Evolutionary conservation across 2,797 vertebrate genomes (phyloP), one percentile per base, ranked within the genome.

Genomic region (Percopsis omiscomaycus): DNA sequence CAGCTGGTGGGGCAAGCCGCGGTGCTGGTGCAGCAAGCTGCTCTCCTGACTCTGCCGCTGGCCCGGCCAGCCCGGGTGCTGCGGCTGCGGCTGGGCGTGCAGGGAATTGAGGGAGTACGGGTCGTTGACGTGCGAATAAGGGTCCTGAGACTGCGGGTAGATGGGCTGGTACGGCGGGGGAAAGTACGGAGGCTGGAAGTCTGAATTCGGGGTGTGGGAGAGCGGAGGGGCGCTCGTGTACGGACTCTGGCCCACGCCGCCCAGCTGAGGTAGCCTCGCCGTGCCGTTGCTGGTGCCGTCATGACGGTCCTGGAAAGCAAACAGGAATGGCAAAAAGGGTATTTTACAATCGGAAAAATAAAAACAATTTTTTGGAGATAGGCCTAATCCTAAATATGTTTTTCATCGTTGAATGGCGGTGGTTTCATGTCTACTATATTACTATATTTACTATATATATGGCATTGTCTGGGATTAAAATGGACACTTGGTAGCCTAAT

Each of bases 101-200:
- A 98, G 92, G 68, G 96, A 94, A 89, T 98, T 98, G 82, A 98
- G 93, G 89, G 95, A 98, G 92, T 98, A 98, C 55, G 95, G 97
- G 92, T 98, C 97, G 92, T 97, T 98, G 83, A 98, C 96, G 92
- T 98, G 97, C 85, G 96, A 95, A 86, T 98, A 98, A 79, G 96
- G 96, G 89, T 98, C 96, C 95, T 98, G 96, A 91, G 96, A 98
- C 90, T 98, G 96, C 73, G 96, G 94, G 88, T 97, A 97, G 90
- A 98, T 97, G 89, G 96, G 96, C 92, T 98, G 96, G 91, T 98
- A 97, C 68, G 96, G 95, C 3, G 96, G 96, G 71, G 96, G 96
- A 66, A 96, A 96, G 80, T 96, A 96, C 54, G 96, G 96, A 66
- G 96, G 96, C 90, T 96, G 96, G 93, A 98, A 96, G 93, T 96